Evolutionary conservation across 2,888 invertebrate species (phyloP).

Genomic region (Neoascia interrupta): DNA sequence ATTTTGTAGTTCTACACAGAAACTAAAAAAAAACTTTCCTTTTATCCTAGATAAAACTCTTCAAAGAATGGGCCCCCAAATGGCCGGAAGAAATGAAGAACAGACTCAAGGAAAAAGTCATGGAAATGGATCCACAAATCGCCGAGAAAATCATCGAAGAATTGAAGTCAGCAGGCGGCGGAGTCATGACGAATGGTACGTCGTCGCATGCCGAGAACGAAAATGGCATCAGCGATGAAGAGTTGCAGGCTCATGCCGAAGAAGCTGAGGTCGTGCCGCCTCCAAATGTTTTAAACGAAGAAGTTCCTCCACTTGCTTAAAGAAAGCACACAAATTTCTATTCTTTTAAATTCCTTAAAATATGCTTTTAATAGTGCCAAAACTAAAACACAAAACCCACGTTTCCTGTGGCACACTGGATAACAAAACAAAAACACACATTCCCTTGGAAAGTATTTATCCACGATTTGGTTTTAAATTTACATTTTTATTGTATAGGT

Average conservation of each 20-base stretch:
- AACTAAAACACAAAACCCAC: slow-evolving; percentile 11
- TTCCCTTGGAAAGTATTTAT: slow-evolving; percentile 35
- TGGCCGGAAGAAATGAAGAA: slow-evolving; percentile 89
- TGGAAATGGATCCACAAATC: slow-evolving; percentile 86
- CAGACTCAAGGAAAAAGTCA: slow-evolving; percentile 84
- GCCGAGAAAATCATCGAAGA: slow-evolving; percentile 85
- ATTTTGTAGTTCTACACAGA: too few relatives aligned
- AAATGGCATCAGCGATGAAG: slow-evolving; percentile 74
- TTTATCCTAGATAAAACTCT: slow-evolving; percentile 85
- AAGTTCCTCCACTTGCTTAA: slow-evolving; percentile 72
- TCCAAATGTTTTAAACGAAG: slow-evolving; percentile 44
- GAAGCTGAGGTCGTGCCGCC: slow-evolving; percentile 57
- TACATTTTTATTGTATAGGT: slow-evolving; percentile 12
- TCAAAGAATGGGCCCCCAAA: slow-evolving; percentile 90
- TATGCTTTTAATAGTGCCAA: slow-evolving; percentile 28
- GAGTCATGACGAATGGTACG: slow-evolving; percentile 57
- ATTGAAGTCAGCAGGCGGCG: slow-evolving; percentile 69
- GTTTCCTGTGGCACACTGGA: slow-evolving; percentile 34
- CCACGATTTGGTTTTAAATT: neutral
- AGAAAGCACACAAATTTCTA: neutral
- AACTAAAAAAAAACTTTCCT: too few relatives aligned
- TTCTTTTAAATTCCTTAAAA: neutral
- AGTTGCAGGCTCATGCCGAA: slow-evolving; percentile 61
- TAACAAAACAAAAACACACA: slow-evolving; percentile 30
- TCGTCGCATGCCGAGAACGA: slow-evolving; percentile 66